Conservation (phyloP, 2,113 vertebrate genomes). For the Puffinus mauretanicus region DNA sequence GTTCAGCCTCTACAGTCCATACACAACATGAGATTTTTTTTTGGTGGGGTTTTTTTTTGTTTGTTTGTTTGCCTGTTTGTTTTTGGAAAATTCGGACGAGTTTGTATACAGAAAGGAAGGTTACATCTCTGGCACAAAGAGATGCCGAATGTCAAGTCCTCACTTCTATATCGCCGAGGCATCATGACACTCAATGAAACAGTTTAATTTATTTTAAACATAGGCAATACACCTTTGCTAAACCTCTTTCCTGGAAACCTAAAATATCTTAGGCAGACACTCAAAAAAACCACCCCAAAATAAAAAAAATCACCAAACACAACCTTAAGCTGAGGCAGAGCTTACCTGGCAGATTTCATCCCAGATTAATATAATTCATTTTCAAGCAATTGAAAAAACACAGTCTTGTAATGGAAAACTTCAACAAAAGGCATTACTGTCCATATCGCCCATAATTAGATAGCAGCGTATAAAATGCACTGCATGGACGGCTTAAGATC, state of each 20-base stretch:
- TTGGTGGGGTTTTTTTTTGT: neutral
- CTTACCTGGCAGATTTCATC: conserved; percentile 27
- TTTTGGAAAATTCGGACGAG: neutral
- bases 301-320: neutral
- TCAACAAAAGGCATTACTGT: conserved; percentile 38
- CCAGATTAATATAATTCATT: conserved; percentile 31
- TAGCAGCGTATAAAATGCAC: conserved; percentile 16
- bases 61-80: neutral
- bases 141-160: neutral
- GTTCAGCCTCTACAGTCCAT: neutral
- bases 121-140: neutral
- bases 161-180: neutral
- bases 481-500: conserved; percentile 45
- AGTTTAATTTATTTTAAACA: neutral
- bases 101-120: neutral
- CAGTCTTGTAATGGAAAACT: neutral
- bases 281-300: neutral
- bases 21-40: neutral
- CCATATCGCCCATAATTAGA: conserved; percentile 16
- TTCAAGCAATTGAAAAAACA: conserved; percentile 17
- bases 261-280: neutral
- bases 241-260: neutral
- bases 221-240: neutral
- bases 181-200: neutral
- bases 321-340: neutral